Evolutionary conservation across 2,888 invertebrate genomes (phyloP).

Genomic region (Criorhina ranunculi): DNA sequence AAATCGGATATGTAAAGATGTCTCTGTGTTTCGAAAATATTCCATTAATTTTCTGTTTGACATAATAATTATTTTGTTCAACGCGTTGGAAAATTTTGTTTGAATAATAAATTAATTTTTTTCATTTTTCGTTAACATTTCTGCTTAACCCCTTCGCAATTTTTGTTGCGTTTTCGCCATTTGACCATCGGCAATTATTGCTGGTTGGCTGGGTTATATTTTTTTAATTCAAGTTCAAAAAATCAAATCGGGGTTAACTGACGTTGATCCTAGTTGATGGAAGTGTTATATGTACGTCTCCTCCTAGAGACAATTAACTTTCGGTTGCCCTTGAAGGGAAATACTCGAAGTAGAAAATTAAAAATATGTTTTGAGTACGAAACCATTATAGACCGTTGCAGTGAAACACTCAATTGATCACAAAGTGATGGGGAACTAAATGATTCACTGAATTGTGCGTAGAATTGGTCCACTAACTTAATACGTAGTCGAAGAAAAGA

Average conservation of each 20-base stretch:
- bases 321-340: background rate
- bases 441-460: too few relatives aligned
- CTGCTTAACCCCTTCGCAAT: background rate
- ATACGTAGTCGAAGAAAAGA: too few relatives aligned
- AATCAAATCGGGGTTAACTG: too few relatives aligned
- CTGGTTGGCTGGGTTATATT: too few relatives aligned
- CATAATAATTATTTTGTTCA: slow-evolving; percentile 44
- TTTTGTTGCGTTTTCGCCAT: background rate
- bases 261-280: too few relatives aligned
- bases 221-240: too few relatives aligned
- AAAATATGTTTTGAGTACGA: too few relatives aligned
- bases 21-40: slow-evolving; percentile 4
- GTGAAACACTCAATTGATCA: background rate
- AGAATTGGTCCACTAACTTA: too few relatives aligned
- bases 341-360: background rate
- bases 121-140: background rate
- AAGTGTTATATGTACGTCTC: background rate
- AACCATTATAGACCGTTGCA: background rate
- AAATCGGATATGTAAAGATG: slow-evolving; percentile 28
- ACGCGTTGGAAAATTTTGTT: background rate
- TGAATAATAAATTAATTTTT: slow-evolving; percentile 37
- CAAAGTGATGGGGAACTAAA: too few relatives aligned
- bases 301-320: background rate
- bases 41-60: slow-evolving; percentile 48
- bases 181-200: too few relatives aligned